Base-by-base conservation (phyloP, 2,797 vertebrate genomes). In the Acanthopagrus latus region DNA sequence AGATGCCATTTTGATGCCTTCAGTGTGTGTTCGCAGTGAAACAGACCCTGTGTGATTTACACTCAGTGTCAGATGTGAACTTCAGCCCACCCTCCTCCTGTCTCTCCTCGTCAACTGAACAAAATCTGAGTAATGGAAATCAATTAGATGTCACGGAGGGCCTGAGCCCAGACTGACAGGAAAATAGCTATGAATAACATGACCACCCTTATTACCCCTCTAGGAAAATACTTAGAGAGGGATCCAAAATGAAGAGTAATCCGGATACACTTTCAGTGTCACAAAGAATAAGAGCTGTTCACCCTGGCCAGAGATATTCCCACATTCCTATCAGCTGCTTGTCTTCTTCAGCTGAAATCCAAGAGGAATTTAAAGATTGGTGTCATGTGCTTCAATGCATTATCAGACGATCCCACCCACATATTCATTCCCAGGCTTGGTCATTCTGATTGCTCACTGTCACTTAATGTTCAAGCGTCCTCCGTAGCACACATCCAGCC, bases 171-270 rank as follows among this genome's bases (percentile, higher is more conserved):
- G 89, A 92, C 89, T 94, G 95, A 95, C 94, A 95, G 81, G 93
- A 94, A 95, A 95, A 95, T 94, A 76, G 90, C 89, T 86, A 77
- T 75, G 92, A 94, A 95, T 90, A 95, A 94, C 91, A 94, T 89
- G 91, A 93, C 92, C 92, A 90, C 89, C 83, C 89, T 90, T 71
- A 93, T 94, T 93, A 93, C 86, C 86, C 81, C 80, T 85, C 83
- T 74, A 88, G 85, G 84, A 93, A 94, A 95, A 95, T 89, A 93
- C 90, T 93, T 93, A 89, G 72, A 86, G 80, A 68, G 73, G 76
- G 81, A 90, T 93, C 89, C 89, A 92, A 87, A 88, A 81, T 79
- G 82, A 92, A 88, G 87, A 93, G 90, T 87, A 90, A 92, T 93
- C 81, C 80, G 38, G 86, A 94, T 89, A 86, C 82, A 87, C 88